A percentile compares a stretch with the other conserved stretches of the same genome.
These are phyloP conservation scores for Orius insidiosus DNA, from an alignment of 1,140 invertebrate genomes.

Conservation along the genomic window DNA sequence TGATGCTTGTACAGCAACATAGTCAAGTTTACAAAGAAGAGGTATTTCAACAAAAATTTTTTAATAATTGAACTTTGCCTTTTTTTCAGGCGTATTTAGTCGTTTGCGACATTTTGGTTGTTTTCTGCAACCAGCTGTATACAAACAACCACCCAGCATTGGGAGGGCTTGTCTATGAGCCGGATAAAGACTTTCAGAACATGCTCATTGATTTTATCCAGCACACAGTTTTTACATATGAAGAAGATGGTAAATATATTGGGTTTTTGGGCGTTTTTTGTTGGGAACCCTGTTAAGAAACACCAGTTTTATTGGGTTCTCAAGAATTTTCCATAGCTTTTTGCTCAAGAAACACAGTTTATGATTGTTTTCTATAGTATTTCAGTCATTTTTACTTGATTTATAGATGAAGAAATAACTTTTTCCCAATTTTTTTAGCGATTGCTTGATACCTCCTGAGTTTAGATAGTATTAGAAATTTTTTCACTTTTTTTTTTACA, in stretches of 20 bases:
- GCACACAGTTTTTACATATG: slow-evolving; percentile 76
- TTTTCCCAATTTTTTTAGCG: background rate
- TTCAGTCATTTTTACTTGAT: no score
- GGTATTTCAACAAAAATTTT: slow-evolving; percentile 8
- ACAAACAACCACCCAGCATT: slow-evolving; percentile 35
- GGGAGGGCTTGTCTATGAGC: slow-evolving; percentile 60
- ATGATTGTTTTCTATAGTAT: no score
- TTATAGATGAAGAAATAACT: no score
- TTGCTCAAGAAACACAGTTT: background rate
- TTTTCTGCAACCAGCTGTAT: slow-evolving; percentile 77
- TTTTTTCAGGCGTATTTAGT: slow-evolving; percentile 65
- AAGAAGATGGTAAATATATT: slow-evolving; percentile 54
- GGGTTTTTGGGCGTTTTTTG: no score
- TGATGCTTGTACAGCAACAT: slow-evolving; percentile 28
- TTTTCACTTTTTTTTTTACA: no score
- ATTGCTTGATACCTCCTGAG: no score
- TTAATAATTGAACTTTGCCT: background rate
- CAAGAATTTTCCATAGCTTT: no score
- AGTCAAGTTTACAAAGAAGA: slow-evolving; percentile 23
- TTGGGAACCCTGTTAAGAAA: no score
- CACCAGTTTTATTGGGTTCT: no score
- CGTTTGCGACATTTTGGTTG: slow-evolving; percentile 86
- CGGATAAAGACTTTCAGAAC: slow-evolving; percentile 58
- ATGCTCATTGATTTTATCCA: slow-evolving; percentile 84
- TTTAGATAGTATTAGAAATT: no score